phyloP scores from a whole-genome alignment of 92 coral and sea anemone species.

The Hydrozoanthus gracilis region DNA sequence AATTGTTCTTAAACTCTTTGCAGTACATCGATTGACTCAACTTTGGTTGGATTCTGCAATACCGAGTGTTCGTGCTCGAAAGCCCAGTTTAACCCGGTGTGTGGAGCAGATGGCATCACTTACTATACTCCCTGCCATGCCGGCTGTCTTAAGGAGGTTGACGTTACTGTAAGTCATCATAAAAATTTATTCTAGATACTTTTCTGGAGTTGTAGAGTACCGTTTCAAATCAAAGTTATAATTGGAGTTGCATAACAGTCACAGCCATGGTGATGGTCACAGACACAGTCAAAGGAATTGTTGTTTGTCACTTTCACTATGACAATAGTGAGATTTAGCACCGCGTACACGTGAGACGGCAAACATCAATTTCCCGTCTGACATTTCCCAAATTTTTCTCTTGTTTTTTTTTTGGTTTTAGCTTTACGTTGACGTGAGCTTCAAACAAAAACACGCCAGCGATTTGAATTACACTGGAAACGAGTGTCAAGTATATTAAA shows the following conservation, averaged over 20 bases:
- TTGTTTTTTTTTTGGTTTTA: too few relatives aligned
- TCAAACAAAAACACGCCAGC: too few relatives aligned
- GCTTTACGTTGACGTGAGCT: too few relatives aligned
- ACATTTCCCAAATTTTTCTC: too few relatives aligned
- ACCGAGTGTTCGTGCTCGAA: constrained; percentile 10
- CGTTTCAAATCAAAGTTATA: too few relatives aligned
- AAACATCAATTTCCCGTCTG: too few relatives aligned
- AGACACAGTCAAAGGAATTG: neutral
- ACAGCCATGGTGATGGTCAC: neutral
- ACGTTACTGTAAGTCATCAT: neutral
- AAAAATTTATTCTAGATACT: neutral
- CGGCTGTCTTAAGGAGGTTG: neutral
- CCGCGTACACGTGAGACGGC: too few relatives aligned
- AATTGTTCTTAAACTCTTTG: neutral
- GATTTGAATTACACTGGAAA: too few relatives aligned
- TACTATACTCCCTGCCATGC: constrained; percentile 28
- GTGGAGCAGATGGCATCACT: constrained; percentile 22
- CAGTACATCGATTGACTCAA: neutral
- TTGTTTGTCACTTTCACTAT: too few relatives aligned
- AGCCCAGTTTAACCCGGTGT: constrained; percentile 27
- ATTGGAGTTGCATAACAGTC: neutral
- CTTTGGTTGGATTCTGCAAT: constrained; percentile 21
- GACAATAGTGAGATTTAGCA: too few relatives aligned
- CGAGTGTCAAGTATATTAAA: too few relatives aligned
- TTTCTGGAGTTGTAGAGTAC: too few relatives aligned